Conservation (phyloP, 2,113 vertebrate species). For the Sterna hirundo region DNA sequence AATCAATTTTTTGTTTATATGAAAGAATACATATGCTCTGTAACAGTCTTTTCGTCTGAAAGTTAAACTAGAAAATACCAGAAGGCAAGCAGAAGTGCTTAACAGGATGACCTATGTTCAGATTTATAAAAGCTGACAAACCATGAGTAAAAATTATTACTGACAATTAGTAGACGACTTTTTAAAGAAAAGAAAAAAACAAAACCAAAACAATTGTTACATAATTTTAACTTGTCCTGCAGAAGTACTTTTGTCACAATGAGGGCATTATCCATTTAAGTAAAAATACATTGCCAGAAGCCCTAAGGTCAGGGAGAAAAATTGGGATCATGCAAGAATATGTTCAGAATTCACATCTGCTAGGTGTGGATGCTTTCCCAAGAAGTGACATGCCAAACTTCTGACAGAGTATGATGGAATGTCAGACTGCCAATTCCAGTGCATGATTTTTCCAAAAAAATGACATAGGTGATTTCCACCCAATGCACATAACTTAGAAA, state of each 20-base stretch:
- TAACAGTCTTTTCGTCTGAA: background rate
- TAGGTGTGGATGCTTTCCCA: constrained; percentile 50
- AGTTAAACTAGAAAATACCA: background rate
- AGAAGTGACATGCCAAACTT: constrained; percentile 35
- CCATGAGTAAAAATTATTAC: background rate
- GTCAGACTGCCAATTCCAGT: constrained; percentile 54
- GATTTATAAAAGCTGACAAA: background rate
- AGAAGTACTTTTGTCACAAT: constrained; percentile 2
- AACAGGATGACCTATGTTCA: background rate
- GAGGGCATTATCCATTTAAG: background rate
- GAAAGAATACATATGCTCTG: background rate
- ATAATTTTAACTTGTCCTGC: background rate
- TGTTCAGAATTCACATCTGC: constrained; percentile 56
- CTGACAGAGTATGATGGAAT: constrained; percentile 42
- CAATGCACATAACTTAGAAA: constrained; percentile 1
- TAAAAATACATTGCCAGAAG: constrained; percentile 8
- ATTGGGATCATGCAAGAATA: background rate
- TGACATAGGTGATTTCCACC: constrained; percentile 32
- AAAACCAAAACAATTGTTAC: background rate
- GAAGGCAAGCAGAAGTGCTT: background rate
- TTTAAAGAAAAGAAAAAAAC: background rate
- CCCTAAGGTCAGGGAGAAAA: constrained; percentile 2
- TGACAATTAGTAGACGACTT: background rate
- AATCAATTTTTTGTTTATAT: background rate
- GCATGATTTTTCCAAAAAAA: constrained; percentile 64